Conservation (phyloP, 2,797 vertebrate species). For the Benthosema pterotum region DNA sequence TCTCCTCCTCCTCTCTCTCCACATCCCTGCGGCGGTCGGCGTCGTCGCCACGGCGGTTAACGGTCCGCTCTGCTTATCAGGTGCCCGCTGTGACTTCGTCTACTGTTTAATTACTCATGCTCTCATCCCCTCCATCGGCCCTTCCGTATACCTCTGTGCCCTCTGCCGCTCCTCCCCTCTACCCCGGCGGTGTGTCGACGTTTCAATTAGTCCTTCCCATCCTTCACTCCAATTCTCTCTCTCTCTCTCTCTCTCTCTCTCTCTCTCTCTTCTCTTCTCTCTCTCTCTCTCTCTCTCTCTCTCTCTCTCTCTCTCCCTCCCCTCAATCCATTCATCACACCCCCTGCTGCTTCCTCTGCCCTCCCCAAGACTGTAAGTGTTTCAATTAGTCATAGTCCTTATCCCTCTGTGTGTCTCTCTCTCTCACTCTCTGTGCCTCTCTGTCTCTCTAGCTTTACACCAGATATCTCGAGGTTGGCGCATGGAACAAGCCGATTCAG, state of each 20-base stretch:
- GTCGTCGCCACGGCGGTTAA: constrained; percentile 56
- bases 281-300: no score
- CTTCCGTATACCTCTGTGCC: constrained; percentile 10
- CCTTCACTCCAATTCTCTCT: no score
- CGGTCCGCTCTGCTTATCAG: constrained; percentile 72
- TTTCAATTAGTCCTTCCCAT: no score
- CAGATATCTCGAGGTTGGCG: no score
- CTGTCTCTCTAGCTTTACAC: no score
- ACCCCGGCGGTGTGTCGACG: no score
- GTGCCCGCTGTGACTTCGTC: constrained; percentile 67
- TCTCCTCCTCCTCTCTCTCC: constrained; percentile 14
- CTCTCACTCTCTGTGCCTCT: constrained; percentile 12
- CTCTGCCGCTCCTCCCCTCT: no score
- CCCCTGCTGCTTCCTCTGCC: constrained; percentile 22
- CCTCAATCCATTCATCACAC: constrained; percentile 6
- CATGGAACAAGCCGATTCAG: no score
- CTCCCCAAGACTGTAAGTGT: constrained; percentile 14
- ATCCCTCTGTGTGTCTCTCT: constrained; percentile 5
- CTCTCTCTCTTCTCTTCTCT: no score
- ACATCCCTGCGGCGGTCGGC: constrained; percentile 65
- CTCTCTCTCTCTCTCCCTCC: background rate
- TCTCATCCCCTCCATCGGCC: constrained; percentile 49
- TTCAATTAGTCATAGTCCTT: constrained; percentile 13
- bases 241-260: no score
- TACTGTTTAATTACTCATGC: constrained; percentile 72